Evolutionary conservation across 1,140 invertebrate genomes (phyloP).

Genomic region (Philopotamus ludificatus): DNA sequence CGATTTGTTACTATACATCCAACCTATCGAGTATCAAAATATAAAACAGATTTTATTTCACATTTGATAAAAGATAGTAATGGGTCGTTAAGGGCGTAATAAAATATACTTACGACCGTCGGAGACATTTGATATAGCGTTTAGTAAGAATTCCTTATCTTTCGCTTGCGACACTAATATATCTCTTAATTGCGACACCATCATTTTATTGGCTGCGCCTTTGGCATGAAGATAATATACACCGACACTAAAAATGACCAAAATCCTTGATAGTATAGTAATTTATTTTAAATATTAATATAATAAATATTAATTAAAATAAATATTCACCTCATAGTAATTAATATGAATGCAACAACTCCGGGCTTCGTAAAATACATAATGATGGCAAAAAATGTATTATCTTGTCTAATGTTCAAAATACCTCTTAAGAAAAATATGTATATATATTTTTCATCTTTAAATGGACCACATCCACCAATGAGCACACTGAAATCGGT

Average conservation of each 20-base stretch:
- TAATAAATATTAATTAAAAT: constrained; percentile 6
- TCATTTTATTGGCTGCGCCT: constrained; percentile 61
- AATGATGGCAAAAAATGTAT: constrained; percentile 49
- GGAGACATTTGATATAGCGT: constrained; percentile 56
- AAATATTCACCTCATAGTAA: constrained; percentile 57
- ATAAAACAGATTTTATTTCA: background rate
- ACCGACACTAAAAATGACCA: constrained; percentile 53
- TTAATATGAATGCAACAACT: constrained; percentile 52
- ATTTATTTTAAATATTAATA: constrained; percentile 23
- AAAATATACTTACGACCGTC: constrained; percentile 49
- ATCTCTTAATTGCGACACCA: constrained; percentile 64
- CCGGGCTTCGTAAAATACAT: constrained; percentile 54
- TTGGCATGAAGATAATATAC: constrained; percentile 70
- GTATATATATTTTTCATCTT: constrained; percentile 51
- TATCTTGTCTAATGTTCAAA: constrained; percentile 49
- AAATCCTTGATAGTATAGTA: constrained; percentile 13
- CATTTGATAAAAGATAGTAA: no score
- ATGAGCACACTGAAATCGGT: constrained; percentile 47
- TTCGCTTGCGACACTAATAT: constrained; percentile 70
- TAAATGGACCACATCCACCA: constrained; percentile 57
- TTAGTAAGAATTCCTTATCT: constrained; percentile 75
- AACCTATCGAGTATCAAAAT: background rate
- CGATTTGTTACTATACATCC: no score
- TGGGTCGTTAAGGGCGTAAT: no score
- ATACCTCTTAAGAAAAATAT: constrained; percentile 53